phyloP scores from a whole-genome alignment of 2,888 invertebrate genomes.

The Synergus itoensis region DNA sequence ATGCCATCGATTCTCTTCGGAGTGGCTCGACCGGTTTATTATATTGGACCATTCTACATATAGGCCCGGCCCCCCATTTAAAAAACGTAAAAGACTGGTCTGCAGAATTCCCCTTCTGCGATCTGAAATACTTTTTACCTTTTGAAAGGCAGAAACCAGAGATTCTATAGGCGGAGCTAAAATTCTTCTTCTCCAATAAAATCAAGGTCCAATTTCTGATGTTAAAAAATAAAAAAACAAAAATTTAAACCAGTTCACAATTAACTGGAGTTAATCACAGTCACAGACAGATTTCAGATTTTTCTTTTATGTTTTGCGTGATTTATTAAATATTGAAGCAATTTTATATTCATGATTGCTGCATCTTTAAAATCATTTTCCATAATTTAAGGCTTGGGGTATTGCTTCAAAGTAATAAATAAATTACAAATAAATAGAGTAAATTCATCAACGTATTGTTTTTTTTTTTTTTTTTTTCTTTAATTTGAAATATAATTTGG shows the following conservation, averaged over 20 bases:
- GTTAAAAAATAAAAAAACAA: not conserved
- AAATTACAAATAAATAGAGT: no score
- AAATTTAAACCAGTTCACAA: not conserved
- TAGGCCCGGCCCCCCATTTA: conserved; percentile 9
- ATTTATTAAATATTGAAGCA: not conserved
- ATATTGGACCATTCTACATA: not conserved
- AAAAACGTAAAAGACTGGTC: conserved; percentile 19
- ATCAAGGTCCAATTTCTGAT: not conserved
- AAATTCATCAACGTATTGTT: no score
- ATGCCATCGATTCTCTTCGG: conserved; percentile 7
- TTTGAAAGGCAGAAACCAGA: conserved; percentile 35
- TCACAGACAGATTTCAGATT: not conserved
- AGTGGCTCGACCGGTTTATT: conserved; percentile 28
- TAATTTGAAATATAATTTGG: no score
- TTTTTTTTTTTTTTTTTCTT: no score
- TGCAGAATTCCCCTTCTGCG: conserved; percentile 7
- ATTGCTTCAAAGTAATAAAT: no score
- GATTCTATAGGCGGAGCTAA: conserved; percentile 26
- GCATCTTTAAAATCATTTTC: no score
- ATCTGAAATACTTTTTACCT: conserved; percentile 15
- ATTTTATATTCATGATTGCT: no score
- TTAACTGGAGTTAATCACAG: not conserved
- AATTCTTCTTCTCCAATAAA: not conserved
- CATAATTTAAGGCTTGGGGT: no score
- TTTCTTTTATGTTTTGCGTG: not conserved